phyloP scores from a whole-genome alignment of 2,113 vertebrate genomes.

The Aleadryas rufinucha region DNA sequence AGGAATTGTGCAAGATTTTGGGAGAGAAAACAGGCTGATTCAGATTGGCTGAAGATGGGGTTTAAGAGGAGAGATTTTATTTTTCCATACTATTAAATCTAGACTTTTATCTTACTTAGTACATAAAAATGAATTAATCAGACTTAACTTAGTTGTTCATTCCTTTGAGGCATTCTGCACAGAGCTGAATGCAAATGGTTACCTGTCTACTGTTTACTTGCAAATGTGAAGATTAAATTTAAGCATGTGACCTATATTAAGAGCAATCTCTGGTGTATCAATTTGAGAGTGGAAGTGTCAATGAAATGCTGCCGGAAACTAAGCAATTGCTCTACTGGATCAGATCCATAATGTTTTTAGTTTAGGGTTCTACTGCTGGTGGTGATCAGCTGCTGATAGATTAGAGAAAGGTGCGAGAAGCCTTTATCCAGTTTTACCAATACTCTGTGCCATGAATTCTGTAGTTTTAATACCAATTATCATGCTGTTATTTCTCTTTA shows the following conservation, averaged over 20 bases:
- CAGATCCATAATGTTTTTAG: background rate
- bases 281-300: background rate
- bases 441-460: background rate
- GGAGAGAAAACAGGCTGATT: background rate
- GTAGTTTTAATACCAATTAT: background rate
- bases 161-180: background rate
- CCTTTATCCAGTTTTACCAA: background rate
- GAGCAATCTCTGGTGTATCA: background rate
- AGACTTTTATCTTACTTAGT: background rate
- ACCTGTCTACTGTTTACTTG: background rate
- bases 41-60: background rate
- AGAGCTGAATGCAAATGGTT: background rate
- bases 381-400: background rate
- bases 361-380: background rate
- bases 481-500: slow-evolving; percentile 63
- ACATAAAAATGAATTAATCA: background rate
- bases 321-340: background rate
- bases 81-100: background rate
- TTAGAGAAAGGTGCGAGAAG: background rate
- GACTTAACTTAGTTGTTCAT: background rate
- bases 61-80: background rate
- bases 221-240: background rate
- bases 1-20: background rate
- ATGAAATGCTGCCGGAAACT: background rate
- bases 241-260: background rate